A percentile compares a stretch with the other conserved stretches of the same genome.
Conservation (phyloP, 2,888 invertebrate genomes). For the Cybosia mesomella region DNA sequence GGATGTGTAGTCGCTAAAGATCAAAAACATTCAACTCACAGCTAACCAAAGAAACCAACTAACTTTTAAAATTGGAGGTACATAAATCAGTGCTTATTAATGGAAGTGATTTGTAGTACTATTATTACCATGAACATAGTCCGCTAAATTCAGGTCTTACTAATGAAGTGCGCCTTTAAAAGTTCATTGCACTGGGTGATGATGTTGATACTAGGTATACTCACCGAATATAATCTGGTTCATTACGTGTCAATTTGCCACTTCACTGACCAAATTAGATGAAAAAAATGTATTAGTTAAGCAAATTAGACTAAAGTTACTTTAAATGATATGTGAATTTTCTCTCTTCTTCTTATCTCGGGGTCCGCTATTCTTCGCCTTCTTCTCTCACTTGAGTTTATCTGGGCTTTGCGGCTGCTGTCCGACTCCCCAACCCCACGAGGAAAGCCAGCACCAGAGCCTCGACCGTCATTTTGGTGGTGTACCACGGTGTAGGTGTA, state of each 20-base stretch:
- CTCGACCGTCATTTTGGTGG: too few relatives aligned
- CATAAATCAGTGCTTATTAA: neutral
- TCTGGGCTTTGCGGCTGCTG: too few relatives aligned
- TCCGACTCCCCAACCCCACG: too few relatives aligned
- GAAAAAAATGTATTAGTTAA: slow-evolving; percentile 3
- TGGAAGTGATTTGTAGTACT: neutral
- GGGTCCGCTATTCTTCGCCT: too few relatives aligned
- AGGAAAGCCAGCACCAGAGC: too few relatives aligned
- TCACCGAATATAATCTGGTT: slow-evolving; percentile 16
- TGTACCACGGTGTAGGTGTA: too few relatives aligned
- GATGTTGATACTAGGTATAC: slow-evolving; percentile 3
- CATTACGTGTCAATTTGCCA: slow-evolving; percentile 23
- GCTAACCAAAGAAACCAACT: neutral
- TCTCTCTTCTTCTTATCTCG: too few relatives aligned
- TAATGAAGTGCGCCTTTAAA: slow-evolving; percentile 5
- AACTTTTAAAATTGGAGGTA: neutral
- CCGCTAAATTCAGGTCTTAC: slow-evolving; percentile 4
- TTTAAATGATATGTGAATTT: neutral
- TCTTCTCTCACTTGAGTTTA: too few relatives aligned
- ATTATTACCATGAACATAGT: neutral
- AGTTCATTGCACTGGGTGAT: slow-evolving; percentile 17
- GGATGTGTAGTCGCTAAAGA: neutral
- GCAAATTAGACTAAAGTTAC: neutral
- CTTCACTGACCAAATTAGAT: slow-evolving; percentile 15
- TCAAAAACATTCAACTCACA: neutral